Evolutionary conservation across 2,113 vertebrate genomes (phyloP).

Genomic region (Recurvirostra avosetta): DNA sequence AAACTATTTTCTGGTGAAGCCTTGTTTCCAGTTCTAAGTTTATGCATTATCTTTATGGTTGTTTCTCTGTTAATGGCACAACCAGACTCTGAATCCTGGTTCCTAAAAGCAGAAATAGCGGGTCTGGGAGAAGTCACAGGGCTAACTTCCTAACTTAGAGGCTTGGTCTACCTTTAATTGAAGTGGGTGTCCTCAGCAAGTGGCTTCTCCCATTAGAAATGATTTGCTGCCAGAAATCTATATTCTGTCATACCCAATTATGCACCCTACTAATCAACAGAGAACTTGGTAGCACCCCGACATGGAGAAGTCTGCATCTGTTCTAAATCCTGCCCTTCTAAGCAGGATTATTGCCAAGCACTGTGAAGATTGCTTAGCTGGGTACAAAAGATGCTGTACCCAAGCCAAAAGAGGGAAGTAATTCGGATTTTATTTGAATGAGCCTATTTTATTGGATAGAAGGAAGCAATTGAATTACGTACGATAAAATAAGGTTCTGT

Average conservation of each 20-base stretch:
- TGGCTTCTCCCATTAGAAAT: slow-evolving; percentile 64
- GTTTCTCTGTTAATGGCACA: background rate
- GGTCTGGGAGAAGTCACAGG: slow-evolving; percentile 1
- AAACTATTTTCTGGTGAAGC: background rate
- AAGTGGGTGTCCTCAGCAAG: slow-evolving; percentile 61
- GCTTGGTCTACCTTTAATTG: slow-evolving; percentile 53
- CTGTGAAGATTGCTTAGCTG: slow-evolving; percentile 74
- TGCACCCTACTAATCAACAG: slow-evolving; percentile 70
- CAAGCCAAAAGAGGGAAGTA: slow-evolving; percentile 48
- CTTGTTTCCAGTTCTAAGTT: background rate
- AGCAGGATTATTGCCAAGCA: slow-evolving; percentile 64
- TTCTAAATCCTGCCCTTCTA: slow-evolving; percentile 70
- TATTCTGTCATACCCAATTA: slow-evolving; percentile 69
- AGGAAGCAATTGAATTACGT: slow-evolving; percentile 52
- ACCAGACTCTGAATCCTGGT: background rate
- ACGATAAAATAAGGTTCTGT: slow-evolving; percentile 35
- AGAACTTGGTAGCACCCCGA: slow-evolving; percentile 61
- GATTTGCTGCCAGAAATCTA: slow-evolving; percentile 71
- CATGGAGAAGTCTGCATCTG: slow-evolving; percentile 67
- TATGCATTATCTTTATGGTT: background rate
- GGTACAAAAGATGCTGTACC: slow-evolving; percentile 74
- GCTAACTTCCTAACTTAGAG: slow-evolving; percentile 41
- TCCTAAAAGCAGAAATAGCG: background rate
- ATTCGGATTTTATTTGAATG: slow-evolving; percentile 51
- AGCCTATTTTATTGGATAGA: slow-evolving; percentile 39